A percentile compares a stretch with the other conserved stretches of the same genome.
phyloP scores from a whole-genome alignment of 2,797 vertebrate genomes.

The Periophthalmus magnuspinnatus region DNA sequence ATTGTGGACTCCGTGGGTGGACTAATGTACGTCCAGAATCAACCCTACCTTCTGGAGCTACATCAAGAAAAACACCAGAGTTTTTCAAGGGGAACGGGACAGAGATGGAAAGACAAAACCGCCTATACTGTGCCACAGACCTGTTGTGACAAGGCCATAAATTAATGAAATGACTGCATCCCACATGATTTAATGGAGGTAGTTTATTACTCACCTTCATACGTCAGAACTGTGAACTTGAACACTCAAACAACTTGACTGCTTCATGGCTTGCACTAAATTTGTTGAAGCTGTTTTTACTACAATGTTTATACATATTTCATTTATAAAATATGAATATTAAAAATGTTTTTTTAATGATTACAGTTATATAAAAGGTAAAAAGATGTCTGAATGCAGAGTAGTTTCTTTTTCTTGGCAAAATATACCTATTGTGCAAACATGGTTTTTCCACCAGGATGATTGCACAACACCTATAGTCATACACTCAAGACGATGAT shows the following conservation, averaged over 20 bases:
- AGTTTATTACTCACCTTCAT: not conserved
- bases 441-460: too few relatives aligned
- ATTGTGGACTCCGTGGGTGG: slow-evolving; percentile 68
- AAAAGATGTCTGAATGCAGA: not conserved
- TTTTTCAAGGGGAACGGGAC: too few relatives aligned
- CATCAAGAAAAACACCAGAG: slow-evolving; percentile 6
- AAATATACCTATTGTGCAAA: not conserved
- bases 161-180: not conserved
- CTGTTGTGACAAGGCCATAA: not conserved
- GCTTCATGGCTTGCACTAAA: not conserved
- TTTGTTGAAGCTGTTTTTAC: not conserved
- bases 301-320: not conserved
- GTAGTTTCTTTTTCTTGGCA: not conserved
- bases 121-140: not conserved
- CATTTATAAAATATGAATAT: not conserved
- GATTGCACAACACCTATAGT: too few relatives aligned
- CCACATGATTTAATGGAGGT: not conserved
- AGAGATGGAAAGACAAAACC: not conserved
- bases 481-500: too few relatives aligned
- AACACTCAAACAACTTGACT: not conserved
- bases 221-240: not conserved
- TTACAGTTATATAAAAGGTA: not conserved
- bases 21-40: slow-evolving; percentile 63
- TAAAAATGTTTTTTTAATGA: too few relatives aligned
- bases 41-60: slow-evolving; percentile 9